Percentiles rank a stretch among this genome's conserved stretches.
phyloP scores from a whole-genome alignment of 2,888 invertebrate species.

The Choreutis nemorana region DNA sequence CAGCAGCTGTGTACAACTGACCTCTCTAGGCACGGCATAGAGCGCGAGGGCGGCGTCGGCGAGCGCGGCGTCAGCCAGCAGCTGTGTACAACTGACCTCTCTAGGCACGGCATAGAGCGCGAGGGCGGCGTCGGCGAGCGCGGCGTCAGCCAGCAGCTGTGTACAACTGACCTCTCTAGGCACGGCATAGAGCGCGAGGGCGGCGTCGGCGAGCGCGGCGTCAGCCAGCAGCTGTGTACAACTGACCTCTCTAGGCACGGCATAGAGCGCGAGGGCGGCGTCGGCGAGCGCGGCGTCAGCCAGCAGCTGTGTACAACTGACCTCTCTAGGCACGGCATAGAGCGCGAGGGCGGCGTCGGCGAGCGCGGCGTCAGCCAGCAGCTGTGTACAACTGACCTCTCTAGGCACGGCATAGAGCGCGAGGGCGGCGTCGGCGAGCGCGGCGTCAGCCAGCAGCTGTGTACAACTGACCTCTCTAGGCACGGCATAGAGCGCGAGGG shows the following conservation, averaged over 20 bases:
- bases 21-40: neutral
- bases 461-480: conserved; percentile 72
- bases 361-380: conserved; percentile 85
- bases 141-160: conserved; percentile 79
- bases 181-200: conserved; percentile 74
- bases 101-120: conserved; percentile 58
- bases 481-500: conserved; percentile 74
- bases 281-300: neutral
- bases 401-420: neutral
- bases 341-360: conserved; percentile 78
- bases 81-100: neutral
- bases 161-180: conserved; percentile 64
- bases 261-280: neutral
- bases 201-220: conserved; percentile 80
- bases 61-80: neutral
- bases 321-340: conserved; percentile 74
- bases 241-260: neutral
- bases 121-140: conserved; percentile 79
- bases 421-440: neutral
- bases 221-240: conserved; percentile 74
- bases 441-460: neutral
- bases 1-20: too few species aligned
- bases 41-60: neutral
- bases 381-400: conserved; percentile 15
- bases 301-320: conserved; percentile 22